Evolutionary conservation across 2,113 vertebrate genomes (phyloP).

Genomic region (Ranitomeya imitator): DNA sequence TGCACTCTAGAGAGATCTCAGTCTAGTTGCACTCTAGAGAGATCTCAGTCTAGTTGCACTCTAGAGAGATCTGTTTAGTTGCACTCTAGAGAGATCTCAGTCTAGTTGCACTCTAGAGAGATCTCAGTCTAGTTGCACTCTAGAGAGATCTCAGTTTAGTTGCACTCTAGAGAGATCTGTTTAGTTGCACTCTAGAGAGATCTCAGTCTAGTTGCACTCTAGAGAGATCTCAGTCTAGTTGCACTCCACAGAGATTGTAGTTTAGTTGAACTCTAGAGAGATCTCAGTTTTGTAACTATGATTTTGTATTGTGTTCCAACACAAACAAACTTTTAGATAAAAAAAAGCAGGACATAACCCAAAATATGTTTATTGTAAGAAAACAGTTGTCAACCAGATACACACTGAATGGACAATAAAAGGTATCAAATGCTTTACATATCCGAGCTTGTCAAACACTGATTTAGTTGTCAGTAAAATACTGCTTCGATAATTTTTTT

Average conservation of each 20-base stretch:
- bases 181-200: too few species aligned
- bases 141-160: too few species aligned
- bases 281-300: neutral
- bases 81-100: too few species aligned
- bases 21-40: too few species aligned
- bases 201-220: too few species aligned
- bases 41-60: neutral
- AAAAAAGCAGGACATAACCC: slow-evolving; percentile 63
- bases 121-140: neutral
- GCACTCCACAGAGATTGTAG: too few species aligned
- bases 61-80: too few species aligned
- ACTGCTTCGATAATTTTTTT: slow-evolving; percentile 69
- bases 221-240: too few species aligned
- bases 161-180: too few species aligned
- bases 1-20: too few species aligned
- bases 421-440: slow-evolving; percentile 68
- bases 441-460: slow-evolving; percentile 69
- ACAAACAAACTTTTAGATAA: neutral
- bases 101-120: too few species aligned
- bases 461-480: slow-evolving; percentile 66
- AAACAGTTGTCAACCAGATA: slow-evolving; percentile 70
- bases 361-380: slow-evolving; percentile 82
- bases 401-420: slow-evolving; percentile 62
- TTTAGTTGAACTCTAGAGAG: too few species aligned
- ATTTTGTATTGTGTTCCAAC: neutral